phyloP scores from a whole-genome alignment of 1,140 invertebrate genomes.

The Archivesica marissinica region DNA sequence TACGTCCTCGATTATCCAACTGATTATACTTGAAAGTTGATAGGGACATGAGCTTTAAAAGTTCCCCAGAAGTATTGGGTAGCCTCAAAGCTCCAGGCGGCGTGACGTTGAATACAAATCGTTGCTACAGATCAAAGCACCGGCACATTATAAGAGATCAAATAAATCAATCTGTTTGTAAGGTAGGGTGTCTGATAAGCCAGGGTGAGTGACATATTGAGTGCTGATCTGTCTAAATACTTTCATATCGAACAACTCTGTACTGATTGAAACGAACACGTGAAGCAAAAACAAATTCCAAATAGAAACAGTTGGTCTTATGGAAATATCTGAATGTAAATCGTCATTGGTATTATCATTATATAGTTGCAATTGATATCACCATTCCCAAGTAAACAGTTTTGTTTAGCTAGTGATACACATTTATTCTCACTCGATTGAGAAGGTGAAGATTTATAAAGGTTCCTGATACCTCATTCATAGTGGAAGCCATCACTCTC shows the following conservation, averaged over 20 bases:
- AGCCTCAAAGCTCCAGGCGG: background rate
- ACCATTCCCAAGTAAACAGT: too few relatives aligned
- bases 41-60: background rate
- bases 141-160: constrained; percentile 69
- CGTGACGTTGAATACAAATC: constrained; percentile 29
- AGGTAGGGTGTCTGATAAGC: constrained; percentile 76
- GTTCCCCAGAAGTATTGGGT: background rate
- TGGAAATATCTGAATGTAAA: too few relatives aligned
- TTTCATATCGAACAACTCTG: constrained; percentile 25
- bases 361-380: too few relatives aligned
- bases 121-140: constrained; percentile 69
- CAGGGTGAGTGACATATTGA: constrained; percentile 74
- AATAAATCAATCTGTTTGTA: constrained; percentile 80
- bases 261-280: constrained; percentile 14
- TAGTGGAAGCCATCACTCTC: too few relatives aligned
- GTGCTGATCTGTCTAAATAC: constrained; percentile 43
- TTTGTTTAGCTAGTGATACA: too few relatives aligned
- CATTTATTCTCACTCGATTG: too few relatives aligned
- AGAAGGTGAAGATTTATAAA: too few relatives aligned
- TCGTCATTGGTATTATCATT: too few relatives aligned
- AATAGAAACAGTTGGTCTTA: background rate
- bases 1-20: constrained; percentile 18
- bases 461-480: too few relatives aligned
- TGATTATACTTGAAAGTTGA: constrained; percentile 51
- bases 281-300: constrained; percentile 17